phyloP scores from a whole-genome alignment of 2,113 vertebrate species.

The Baryphthengus martii region DNA sequence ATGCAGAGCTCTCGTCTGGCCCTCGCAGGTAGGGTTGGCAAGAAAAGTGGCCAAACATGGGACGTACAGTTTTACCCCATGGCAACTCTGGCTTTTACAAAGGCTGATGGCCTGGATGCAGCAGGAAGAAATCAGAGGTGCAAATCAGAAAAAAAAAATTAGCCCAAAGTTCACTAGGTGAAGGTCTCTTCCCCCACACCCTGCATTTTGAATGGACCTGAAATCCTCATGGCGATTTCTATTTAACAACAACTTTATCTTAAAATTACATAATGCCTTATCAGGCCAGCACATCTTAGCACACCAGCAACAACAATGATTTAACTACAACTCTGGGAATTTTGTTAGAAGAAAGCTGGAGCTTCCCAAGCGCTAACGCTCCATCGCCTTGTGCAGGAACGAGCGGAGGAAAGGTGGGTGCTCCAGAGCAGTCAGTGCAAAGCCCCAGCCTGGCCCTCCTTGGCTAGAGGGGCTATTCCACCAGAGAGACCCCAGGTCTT shows the following conservation, averaged over 20 bases:
- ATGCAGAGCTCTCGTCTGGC: background rate
- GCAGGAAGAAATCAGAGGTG: background rate
- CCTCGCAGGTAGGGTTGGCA: fast-evolving
- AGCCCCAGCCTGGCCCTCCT: background rate
- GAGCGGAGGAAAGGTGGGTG: fast-evolving
- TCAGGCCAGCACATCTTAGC: slow-evolving; percentile 53
- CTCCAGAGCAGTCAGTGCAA: background rate
- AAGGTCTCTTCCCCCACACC: background rate
- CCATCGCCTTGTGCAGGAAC: fast-evolving
- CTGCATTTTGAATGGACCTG: slow-evolving; percentile 44
- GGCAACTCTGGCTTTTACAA: background rate
- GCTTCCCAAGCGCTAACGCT: background rate
- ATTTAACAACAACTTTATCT: slow-evolving; percentile 47
- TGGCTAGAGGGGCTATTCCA: background rate
- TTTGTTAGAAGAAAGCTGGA: background rate
- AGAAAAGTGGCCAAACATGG: fast-evolving
- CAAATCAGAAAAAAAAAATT: background rate
- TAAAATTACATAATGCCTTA: slow-evolving; percentile 57
- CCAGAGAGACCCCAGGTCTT: fast-evolving
- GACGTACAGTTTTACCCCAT: fast-evolving
- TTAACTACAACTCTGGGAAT: slow-evolving; percentile 16
- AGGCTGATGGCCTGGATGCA: background rate
- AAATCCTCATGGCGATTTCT: slow-evolving; percentile 27
- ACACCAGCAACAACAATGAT: slow-evolving; percentile 14
- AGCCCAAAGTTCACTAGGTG: fast-evolving